Base-by-base conservation (phyloP, 1,140 invertebrate genomes). In the Propsilocerus akamusi region DNA sequence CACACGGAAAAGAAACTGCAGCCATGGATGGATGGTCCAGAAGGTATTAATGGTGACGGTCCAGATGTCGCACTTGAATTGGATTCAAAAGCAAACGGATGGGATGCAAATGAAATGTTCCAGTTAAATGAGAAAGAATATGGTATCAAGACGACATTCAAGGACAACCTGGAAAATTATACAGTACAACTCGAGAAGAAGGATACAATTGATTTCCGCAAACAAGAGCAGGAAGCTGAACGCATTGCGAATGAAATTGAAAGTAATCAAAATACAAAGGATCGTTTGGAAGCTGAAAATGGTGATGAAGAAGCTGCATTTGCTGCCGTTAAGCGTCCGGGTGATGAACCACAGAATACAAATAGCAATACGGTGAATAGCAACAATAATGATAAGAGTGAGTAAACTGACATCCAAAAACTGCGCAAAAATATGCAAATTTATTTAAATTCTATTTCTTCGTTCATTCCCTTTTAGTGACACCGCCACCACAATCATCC, bases 41-140 rank as follows among this genome's bases (percentile, higher is more conserved):
- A 71, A 23, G 67, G 69, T 47, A 60, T 61, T 25, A 71, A 74
- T 59, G 56, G 76, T 30, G 81, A 81, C 51, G 63, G 52, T 25
- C 62, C 65, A 22, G 64, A 77, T 54, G 49, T 59, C 14, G 52
- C 68, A 5, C 69, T 76, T 53, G 78, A 79, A 55, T 68, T 84
- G 30, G 81, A 84, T 59, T 69, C 71, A 53, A 72, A 74, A 53
- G 70, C 74, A 70, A 94, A 94, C 73, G 92, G 92, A 51, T 96
- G 92, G 92, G 87, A 92, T 73, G 80, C 81, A 0, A 78, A 86
- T 63, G 91, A 96, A 53, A 96, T 96, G 92, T 96, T 96, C 68
- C 72, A 79, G 48, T 47, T 25, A 62, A 95, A 96, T 69, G 88
- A 91, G 66, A 78, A 86, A 68, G 68, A 83, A 49, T 94, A 92